phyloP scores from a whole-genome alignment of 2,888 invertebrate species.

The Aphidoletes aphidimyza region DNA sequence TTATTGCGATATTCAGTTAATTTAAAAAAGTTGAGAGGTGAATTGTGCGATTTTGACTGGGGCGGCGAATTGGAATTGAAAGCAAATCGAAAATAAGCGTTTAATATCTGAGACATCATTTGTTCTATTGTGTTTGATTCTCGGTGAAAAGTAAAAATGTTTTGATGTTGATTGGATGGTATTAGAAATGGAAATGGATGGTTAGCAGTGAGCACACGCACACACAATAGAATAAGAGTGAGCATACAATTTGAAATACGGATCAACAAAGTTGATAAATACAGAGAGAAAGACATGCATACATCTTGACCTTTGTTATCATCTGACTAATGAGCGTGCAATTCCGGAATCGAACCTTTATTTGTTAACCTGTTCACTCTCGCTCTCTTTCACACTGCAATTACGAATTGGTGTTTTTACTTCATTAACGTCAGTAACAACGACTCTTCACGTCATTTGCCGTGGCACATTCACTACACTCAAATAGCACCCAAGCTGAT shows the following conservation, averaged over 20 bases:
- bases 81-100: too few species aligned
- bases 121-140: too few species aligned
- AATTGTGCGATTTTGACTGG: too few species aligned
- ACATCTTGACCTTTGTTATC: slow-evolving; percentile 26
- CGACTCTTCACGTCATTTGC: slow-evolving; percentile 1
- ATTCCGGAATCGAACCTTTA: slow-evolving; percentile 1
- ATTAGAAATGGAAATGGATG: too few species aligned
- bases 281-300: neutral
- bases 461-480: neutral
- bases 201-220: too few species aligned
- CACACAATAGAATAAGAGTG: too few species aligned
- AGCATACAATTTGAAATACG: neutral
- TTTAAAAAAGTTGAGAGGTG: neutral
- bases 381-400: too few species aligned
- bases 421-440: slow-evolving; percentile 39
- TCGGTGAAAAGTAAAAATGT: too few species aligned
- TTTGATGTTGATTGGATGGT: too few species aligned
- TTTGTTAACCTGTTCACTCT: slow-evolving; percentile 2
- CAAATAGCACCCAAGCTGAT: neutral
- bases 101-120: too few species aligned
- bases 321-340: slow-evolving; percentile 34
- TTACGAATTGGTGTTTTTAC: slow-evolving; percentile 14
- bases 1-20: too few species aligned
- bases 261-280: neutral
- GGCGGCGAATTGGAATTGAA: too few species aligned